Base-by-base conservation (phyloP, 2,113 vertebrate genomes). In the Zingel zingel region DNA sequence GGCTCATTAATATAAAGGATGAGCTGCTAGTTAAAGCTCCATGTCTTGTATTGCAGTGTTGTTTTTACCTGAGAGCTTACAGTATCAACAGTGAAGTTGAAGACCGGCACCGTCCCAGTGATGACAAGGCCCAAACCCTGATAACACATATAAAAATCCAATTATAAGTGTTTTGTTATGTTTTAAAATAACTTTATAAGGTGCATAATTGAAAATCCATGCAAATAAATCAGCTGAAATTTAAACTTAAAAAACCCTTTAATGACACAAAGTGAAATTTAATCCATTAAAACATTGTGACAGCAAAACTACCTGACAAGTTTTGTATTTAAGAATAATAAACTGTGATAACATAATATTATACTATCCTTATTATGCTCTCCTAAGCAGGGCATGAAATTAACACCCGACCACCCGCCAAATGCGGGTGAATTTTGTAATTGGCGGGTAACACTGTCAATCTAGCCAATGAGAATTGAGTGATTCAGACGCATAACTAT, bases 61-160 rank as follows among this genome's bases (percentile, higher is more conserved):
- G 74, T n/a, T 58, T 94, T 95, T 97, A 95, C 97, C 97, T 93
- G 96, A 87, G 96, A 95, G 84, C 94, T 95, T 6, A 90, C 39
- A 1, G 18, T 92, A 62, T 99, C 97, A 79, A 94, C 95, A 0
- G 98, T 99, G 87, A 98, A 95, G 94, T 99, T 99, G 94, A 99
- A 99, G 70, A 99, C 98, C 0, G 98, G 98, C 92, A 99, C 95
- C 0, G 98, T 99, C 68, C 98, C 98, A 0, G 98, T 98, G 90
- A 99, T 97, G 91, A 99, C 98, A 45, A 99, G 93, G 12, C 98
- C 98, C 92, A 99, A 95, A 61, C 98, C 98, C 98, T 99, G 88
- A 47, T 6, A 47, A 61, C 61, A 81, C 30, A 66, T 6, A 25
- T 62, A 0, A 78, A 3, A 78, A 27, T 51, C 0, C 11, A 51